phyloP scores from a whole-genome alignment of 2,113 vertebrate species.

The Alligator mississippiensis region DNA sequence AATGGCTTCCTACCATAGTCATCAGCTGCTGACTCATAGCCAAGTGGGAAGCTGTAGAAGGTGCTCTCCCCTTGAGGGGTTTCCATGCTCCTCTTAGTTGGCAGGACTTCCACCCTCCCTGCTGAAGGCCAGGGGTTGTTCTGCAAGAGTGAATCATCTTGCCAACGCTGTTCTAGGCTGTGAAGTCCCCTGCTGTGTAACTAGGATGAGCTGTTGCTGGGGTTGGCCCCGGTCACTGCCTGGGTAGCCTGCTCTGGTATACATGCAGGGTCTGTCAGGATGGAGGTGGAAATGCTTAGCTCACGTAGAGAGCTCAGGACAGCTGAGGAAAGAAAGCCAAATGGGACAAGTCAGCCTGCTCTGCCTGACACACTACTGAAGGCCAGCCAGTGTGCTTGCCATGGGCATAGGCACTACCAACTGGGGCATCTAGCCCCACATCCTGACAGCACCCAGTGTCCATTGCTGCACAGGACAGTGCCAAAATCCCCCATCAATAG shows the following conservation, averaged over 20 bases:
- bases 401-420: neutral
- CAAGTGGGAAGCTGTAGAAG: no score
- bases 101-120: neutral
- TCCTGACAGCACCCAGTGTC: neutral
- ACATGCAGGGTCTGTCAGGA: conserved; percentile 88
- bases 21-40: neutral
- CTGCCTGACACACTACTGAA: neutral
- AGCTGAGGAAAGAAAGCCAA: conserved; percentile 73
- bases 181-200: neutral
- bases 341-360: neutral
- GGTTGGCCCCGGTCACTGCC: conserved; percentile 80
- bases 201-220: conserved; percentile 64
- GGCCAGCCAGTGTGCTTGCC: neutral
- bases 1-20: neutral
- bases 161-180: neutral
- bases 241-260: conserved; percentile 90
- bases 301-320: conserved; percentile 93
- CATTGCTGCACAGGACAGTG: neutral
- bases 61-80: neutral
- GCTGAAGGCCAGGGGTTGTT: fast-evolving
- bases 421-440: neutral
- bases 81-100: neutral
- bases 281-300: conserved; percentile 92
- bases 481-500: neutral
- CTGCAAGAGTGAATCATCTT: neutral